Conservation (phyloP, 2,888 invertebrate genomes). For the Metallyticus violacea region DNA sequence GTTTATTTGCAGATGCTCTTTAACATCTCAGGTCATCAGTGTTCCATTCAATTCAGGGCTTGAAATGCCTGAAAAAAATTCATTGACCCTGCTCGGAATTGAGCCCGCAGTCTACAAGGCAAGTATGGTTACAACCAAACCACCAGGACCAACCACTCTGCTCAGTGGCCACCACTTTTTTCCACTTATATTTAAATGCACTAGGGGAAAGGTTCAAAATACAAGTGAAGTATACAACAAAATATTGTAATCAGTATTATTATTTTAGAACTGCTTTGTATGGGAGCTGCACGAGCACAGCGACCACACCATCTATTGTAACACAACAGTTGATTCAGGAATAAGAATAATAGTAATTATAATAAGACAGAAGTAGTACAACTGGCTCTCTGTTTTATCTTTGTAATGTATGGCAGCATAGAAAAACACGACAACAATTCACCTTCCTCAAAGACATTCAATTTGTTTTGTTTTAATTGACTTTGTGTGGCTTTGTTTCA, state of each 20-base stretch:
- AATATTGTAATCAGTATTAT: constrained; percentile 1
- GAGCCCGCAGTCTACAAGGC: no score
- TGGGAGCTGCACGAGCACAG: background rate
- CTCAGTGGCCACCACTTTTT: no score
- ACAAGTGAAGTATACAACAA: background rate
- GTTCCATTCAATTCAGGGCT: no score
- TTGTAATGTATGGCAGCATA: constrained; percentile 17
- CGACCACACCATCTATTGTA: background rate
- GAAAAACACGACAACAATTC: constrained; percentile 24
- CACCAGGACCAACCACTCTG: no score
- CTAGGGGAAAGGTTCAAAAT: background rate
- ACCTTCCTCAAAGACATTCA: constrained; percentile 8
- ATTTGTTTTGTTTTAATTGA: constrained; percentile 27
- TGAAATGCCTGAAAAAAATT: no score
- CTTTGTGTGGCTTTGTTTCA: constrained; percentile 25
- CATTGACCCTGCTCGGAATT: no score
- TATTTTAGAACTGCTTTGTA: background rate
- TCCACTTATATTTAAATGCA: background rate
- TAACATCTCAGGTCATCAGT: no score
- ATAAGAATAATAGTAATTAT: background rate
- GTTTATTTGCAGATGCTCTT: no score
- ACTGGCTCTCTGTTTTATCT: background rate
- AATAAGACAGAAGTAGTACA: background rate
- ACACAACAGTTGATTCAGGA: background rate
- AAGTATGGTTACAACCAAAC: no score